Evolutionary conservation across 1,140 invertebrate genomes (phyloP), one percentile per base, ranked within the genome.

Genomic region (Drosophila eugracilis): DNA sequence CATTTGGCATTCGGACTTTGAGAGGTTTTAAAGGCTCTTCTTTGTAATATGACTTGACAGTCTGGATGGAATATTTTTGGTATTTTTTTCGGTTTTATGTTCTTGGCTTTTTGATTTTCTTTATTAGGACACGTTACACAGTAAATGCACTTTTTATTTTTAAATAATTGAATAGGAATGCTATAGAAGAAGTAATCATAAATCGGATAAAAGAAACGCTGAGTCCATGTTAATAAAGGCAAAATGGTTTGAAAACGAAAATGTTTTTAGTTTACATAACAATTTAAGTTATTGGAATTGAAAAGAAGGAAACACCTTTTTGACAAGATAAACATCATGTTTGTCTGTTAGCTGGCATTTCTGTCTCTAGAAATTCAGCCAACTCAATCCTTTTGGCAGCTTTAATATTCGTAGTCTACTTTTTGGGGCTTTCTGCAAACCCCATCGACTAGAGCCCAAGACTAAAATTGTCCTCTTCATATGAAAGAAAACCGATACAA

Each of bases 31-130:
- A 71, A 73, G 70, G 44, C 42, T 54, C 32, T 72, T 53, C 36
- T 36, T 73, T 73, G 65, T 53, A 63, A 73, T 49, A 53, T 63
- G 48, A 62, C 70, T 53, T 73, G 57, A 53, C 69, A 73, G 69
- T 34, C 22, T 9, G 67, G 26, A 47, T 54, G 15, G 15, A 72
- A 30, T 50, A 24, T 36, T 34, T 67, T 57, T 1, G 24, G 17
- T 55, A 7, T 42, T 42, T 24, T 14, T 69, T 44, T 26, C 21
- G 15, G 22, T 28, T 41, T 45, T 44, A 63, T 45, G 24, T 57
- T 41, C 5, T 30, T n/a, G 24, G 34, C 28, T 34, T 22, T 19
- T 28, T 17, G 53, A 48, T 70, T 63, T 45, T 30, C 42, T 50
- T 52, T 10, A 28, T 22, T 5, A 9, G 62, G 66, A 14, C 36